Conservation (phyloP, 2,888 invertebrate genomes). For the Tuta absoluta region DNA sequence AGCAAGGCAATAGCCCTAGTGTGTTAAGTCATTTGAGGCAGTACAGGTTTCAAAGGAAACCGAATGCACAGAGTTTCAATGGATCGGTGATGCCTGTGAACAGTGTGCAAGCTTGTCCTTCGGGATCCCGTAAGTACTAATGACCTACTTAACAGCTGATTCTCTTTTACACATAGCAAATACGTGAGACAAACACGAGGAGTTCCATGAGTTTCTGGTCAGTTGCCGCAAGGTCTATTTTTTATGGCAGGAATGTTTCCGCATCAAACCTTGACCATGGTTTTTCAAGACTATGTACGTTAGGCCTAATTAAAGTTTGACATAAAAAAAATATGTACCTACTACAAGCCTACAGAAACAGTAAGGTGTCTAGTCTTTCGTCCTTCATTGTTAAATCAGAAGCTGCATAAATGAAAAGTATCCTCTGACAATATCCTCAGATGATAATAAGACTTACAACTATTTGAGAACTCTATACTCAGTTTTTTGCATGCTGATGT, state of each 20-base stretch:
- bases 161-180: slow-evolving; percentile 41
- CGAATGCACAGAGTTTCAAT: slow-evolving; percentile 62
- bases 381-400: no score
- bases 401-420: no score
- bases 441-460: no score
- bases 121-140: slow-evolving; percentile 67
- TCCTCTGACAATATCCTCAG: no score
- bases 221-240: slow-evolving; percentile 48
- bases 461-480: no score
- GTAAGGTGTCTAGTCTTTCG: background rate
- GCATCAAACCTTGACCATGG: background rate
- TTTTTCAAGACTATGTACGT: background rate
- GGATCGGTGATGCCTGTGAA: slow-evolving; percentile 47
- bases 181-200: slow-evolving; percentile 48
- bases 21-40: slow-evolving; percentile 84
- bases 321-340: no score
- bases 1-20: slow-evolving; percentile 78
- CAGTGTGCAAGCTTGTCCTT: slow-evolving; percentile 58
- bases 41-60: slow-evolving; percentile 86
- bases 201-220: slow-evolving; percentile 44
- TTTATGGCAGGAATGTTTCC: slow-evolving; percentile 24
- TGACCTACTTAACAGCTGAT: slow-evolving; percentile 26
- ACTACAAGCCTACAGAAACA: background rate
- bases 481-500: background rate
- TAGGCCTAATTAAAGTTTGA: background rate